Evolutionary conservation across 2,888 invertebrate species (phyloP), one percentile per base, ranked within the genome.

Genomic region (Sturmia bella): DNA sequence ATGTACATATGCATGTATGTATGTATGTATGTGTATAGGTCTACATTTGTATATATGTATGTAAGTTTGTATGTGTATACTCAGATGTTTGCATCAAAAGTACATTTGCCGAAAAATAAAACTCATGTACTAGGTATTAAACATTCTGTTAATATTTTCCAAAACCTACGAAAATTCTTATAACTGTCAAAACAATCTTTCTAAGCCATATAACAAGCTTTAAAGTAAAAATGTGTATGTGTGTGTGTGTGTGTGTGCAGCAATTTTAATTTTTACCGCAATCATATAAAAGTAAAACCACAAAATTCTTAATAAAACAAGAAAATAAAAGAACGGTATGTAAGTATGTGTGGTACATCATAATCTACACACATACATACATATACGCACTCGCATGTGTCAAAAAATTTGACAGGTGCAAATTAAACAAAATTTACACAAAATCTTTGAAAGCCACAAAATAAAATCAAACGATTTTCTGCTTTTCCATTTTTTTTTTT

Each of bases 101-200:
- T n/a, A n/a, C n/a, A n/a, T n/a, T n/a, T n/a, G n/a, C n/a, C n/a
- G n/a, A n/a, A n/a, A n/a, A n/a, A n/a, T n/a, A n/a, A n/a, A n/a
- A n/a, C n/a, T n/a, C n/a, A n/a, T n/a, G n/a, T n/a, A n/a, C n/a
- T n/a, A n/a, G n/a, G n/a, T n/a, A n/a, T n/a, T 27, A 4, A 27
- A 27, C 3, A 27, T 6, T 4, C 6, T 27, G 27, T 27, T 27
- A 6, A 27, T 4, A 27, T 27, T 32, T 7, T 9, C 5, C 9
- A 32, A 32, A 32, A 32, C 9, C 32, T 32, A 32, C 7, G 9
- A 32, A 32, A 32, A 32, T 32, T 32, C 32, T 75, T 66, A 74
- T 66, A 74, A 50, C 64, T 74, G 74, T 66, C 74, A 66, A 74
- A 74, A 63, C 63, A 74, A 64, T 54, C 73, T 66, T 54, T 50